Conservation (phyloP, 2,797 vertebrate genomes). For the Rhodeus uyekii region DNA sequence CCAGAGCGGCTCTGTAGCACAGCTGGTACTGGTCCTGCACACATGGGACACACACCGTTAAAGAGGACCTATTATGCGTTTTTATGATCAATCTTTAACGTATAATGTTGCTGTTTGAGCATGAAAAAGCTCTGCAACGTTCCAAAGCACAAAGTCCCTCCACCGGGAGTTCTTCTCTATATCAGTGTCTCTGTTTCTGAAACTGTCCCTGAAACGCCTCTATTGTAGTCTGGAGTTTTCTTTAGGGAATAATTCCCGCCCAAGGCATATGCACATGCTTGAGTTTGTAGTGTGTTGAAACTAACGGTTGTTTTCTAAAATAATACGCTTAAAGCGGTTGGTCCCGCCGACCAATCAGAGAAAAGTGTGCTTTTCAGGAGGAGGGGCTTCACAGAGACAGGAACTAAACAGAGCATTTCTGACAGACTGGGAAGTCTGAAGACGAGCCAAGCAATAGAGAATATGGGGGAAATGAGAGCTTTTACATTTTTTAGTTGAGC, state of each 20-base stretch:
- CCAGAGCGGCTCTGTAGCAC: constrained; percentile 95
- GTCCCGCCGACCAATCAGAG: background rate
- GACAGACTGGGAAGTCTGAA: background rate
- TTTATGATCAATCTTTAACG: background rate
- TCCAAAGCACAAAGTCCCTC: background rate
- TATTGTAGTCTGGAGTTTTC: too few species aligned
- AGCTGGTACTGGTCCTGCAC: constrained; percentile 96
- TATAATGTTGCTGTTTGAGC: background rate
- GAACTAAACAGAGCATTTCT: background rate
- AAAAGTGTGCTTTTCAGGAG: background rate
- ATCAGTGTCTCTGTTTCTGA: too few species aligned
- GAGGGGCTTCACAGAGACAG: background rate
- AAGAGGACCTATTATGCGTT: background rate
- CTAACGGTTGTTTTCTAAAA: background rate
- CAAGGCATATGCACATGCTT: too few species aligned
- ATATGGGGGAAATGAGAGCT: background rate
- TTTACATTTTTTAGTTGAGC: background rate
- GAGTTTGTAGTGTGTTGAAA: background rate
- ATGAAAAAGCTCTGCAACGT: background rate
- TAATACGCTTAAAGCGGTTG: too few species aligned
- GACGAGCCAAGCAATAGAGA: background rate
- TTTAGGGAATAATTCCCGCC: too few species aligned
- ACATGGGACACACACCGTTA: constrained; percentile 23
- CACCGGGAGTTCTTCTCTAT: background rate
- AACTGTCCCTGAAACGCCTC: too few species aligned